phyloP scores from a whole-genome alignment of 2,113 vertebrate genomes.

The Galemys pyrenaicus region DNA sequence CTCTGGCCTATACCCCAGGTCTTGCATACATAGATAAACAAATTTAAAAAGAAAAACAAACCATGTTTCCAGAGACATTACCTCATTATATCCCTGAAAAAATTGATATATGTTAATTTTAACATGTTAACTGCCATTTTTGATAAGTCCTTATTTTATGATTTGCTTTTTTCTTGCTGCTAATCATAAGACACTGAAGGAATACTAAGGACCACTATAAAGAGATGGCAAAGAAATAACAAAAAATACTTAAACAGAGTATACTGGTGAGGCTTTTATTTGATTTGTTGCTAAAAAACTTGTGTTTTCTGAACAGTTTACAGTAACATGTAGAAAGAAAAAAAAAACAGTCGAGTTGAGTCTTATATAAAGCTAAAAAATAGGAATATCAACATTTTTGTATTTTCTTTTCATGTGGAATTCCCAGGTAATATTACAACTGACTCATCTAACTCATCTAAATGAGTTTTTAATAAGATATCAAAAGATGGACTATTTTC shows the following conservation, averaged over 20 bases:
- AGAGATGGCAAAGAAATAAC: background rate
- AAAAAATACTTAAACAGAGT: background rate
- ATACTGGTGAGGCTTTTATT: no score
- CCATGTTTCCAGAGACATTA: background rate
- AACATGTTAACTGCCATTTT: background rate
- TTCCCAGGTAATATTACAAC: background rate
- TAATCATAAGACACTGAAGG: no score
- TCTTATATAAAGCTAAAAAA: background rate
- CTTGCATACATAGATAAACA: no score
- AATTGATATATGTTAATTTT: background rate
- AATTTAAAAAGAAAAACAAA: no score
- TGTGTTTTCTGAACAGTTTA: background rate
- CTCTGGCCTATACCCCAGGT: no score
- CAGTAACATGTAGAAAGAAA: background rate
- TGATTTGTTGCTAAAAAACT: background rate
- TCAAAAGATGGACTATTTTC: background rate
- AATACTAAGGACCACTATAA: background rate
- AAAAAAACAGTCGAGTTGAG: background rate
- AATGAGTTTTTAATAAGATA: slow-evolving; percentile 45
- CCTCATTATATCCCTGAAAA: background rate
- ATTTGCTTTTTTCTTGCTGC: background rate
- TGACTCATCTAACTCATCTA: background rate
- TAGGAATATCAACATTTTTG: background rate
- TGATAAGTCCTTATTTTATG: background rate
- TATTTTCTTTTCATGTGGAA: background rate